phyloP scores from a whole-genome alignment of 2,113 vertebrate genomes.

The Gallinago paraguaiae region DNA sequence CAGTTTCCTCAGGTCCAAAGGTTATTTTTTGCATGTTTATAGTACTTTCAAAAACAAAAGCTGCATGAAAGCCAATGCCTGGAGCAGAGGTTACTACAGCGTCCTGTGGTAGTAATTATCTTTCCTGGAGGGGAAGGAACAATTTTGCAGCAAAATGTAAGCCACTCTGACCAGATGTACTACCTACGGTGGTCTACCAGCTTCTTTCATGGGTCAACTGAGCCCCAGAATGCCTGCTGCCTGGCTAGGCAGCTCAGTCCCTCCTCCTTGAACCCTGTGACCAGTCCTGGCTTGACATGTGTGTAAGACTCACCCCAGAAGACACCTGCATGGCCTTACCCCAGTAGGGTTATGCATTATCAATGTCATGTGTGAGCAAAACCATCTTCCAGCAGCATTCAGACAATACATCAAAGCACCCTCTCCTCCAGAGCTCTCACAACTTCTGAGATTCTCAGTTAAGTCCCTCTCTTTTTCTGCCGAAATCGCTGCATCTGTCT shows the following conservation, averaged over 20 bases:
- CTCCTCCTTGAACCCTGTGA: neutral
- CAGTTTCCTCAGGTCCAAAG: neutral
- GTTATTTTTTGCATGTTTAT: neutral
- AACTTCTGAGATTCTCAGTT: neutral
- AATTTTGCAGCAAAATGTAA: neutral
- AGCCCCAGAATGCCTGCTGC: neutral
- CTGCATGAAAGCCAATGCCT: neutral
- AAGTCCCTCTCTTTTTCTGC: neutral
- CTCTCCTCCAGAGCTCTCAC: neutral
- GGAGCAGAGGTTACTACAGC: neutral
- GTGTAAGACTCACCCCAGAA: neutral
- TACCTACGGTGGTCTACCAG: neutral
- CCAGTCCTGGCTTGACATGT: neutral
- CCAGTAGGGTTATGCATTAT: neutral
- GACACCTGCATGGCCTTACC: fast-evolving
- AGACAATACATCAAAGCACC: neutral
- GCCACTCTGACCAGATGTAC: neutral
- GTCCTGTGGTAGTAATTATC: neutral
- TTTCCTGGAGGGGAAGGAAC: neutral
- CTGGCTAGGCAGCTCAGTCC: neutral
- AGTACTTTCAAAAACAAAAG: neutral
- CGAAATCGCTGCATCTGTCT: neutral
- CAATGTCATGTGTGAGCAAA: fast-evolving
- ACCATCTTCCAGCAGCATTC: neutral
- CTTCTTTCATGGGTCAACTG: neutral